Conservation (phyloP, 2,797 vertebrate species). For the Melanotaenia trifasciata region DNA sequence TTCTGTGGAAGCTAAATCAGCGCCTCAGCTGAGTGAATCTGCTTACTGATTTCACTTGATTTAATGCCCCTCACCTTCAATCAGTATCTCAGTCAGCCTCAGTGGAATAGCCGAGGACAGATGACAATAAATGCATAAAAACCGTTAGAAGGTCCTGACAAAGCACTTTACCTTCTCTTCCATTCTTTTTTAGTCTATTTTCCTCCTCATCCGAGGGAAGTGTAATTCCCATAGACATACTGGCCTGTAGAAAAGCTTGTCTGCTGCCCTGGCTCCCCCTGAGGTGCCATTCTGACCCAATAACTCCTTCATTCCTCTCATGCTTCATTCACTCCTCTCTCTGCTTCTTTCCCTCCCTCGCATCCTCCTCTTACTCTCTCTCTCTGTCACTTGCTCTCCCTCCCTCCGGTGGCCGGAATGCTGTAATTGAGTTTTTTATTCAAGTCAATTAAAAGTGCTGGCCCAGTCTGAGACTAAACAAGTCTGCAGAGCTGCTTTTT, state of each 20-base stretch:
- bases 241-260: slow-evolving; percentile 67
- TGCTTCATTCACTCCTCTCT: slow-evolving; percentile 64
- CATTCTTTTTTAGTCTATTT: slow-evolving; percentile 39
- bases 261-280: slow-evolving; percentile 68
- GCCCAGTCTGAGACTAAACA: slow-evolving; percentile 76
- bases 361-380: slow-evolving; percentile 32
- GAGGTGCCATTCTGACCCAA: slow-evolving; percentile 80
- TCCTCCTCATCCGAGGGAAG: slow-evolving; percentile 50
- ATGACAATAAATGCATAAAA: slow-evolving; percentile 68
- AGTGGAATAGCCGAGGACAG: slow-evolving; percentile 40
- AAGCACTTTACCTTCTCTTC: slow-evolving; percentile 34
- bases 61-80: slow-evolving; percentile 69
- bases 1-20: slow-evolving; percentile 56
- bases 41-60: slow-evolving; percentile 69
- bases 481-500: slow-evolving; percentile 59
- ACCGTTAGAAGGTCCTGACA: slow-evolving; percentile 39
- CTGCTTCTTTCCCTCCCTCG: slow-evolving; percentile 36
- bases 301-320: slow-evolving; percentile 77
- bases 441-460: slow-evolving; percentile 82
- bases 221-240: slow-evolving; percentile 73
- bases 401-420: slow-evolving; percentile 74
- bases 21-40: slow-evolving; percentile 50
- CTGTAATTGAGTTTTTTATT: slow-evolving; percentile 83
- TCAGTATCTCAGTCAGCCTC: slow-evolving; percentile 58
- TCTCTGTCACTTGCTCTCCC: slow-evolving; percentile 55